Evolutionary conservation across 2,888 invertebrate genomes (phyloP), one percentile per base, ranked within the genome.

Genomic region (Lithophane semibrunnea): DNA sequence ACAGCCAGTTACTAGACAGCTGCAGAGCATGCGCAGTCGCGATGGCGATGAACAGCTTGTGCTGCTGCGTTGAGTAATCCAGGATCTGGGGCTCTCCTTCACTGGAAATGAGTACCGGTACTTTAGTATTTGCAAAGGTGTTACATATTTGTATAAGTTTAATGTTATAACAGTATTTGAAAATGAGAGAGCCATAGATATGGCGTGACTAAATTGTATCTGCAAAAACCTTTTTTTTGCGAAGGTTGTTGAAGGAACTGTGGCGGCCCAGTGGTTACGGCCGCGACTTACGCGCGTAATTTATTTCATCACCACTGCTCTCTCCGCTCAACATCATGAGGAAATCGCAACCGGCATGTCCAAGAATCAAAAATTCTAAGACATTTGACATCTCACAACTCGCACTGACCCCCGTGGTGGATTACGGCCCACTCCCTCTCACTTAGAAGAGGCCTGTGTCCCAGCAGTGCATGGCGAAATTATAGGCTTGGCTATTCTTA

Each of bases 51-150:
- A 99, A 98, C 44, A 99, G 93, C 94, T 99, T 99, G 90, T 99
- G 98, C 94, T 99, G 99, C 92, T 99, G 99, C 0, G 99, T 99
- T 76, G 98, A 97, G 91, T 98, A 99, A 91, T 99, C 99, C 79
- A 99, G 94, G 80, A 99, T 98, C 94, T 99, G 98, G 0, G 98
- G 98, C 93, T 99, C 99, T 0, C 97, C 97, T 86, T 97, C 97
- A 63, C 98, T 99, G 90, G 8, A 92, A 85, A 24, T 58, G 37
- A 18, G 12, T 44, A 60, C 18, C 2, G 1, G 1, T 9, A 42
- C 1, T 37, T 64, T 18, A 21, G 12, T 61, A 29, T 21, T 16
- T 10, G 10, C 18, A 21, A 29, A 29, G 10, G 10, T 7, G 0
- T 10, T n/a, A n/a, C 7, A 54, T 54, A n/a, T 54, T n/a, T n/a